phyloP scores from a whole-genome alignment of 2,797 vertebrate genomes.

The Galaxias olidus region DNA sequence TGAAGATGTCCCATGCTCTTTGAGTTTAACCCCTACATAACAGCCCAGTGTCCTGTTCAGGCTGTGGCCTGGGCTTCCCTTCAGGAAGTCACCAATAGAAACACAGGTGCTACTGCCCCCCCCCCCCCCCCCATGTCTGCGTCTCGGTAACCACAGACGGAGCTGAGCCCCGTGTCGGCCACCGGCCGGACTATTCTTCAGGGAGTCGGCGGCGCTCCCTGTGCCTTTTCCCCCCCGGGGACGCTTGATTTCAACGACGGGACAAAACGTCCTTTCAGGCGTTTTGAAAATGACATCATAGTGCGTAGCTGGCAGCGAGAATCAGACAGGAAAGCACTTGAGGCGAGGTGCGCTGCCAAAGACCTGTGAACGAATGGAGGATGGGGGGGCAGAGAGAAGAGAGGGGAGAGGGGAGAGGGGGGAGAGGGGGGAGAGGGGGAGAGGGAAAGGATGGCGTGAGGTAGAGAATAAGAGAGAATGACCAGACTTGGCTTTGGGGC shows the following conservation, averaged over 20 bases:
- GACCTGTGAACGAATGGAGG: constrained; percentile 3
- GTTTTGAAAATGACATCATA: constrained; percentile 21
- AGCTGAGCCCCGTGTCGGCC: neutral
- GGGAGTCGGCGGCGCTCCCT: neutral
- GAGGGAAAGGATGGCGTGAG: neutral
- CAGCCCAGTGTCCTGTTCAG: too few relatives aligned
- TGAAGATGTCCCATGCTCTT: too few relatives aligned
- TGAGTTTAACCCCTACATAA: too few relatives aligned
- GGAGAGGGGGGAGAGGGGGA: neutral
- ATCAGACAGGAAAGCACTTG: constrained; percentile 14
- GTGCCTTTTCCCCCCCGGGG: neutral
- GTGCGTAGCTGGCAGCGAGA: constrained; percentile 15
- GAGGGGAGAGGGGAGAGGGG: neutral
- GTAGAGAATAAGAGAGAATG: neutral
- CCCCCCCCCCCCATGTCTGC: constrained; percentile 17
- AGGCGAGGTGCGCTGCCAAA: constrained; percentile 6
- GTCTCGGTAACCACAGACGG: constrained; percentile 14
- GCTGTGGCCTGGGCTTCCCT: neutral
- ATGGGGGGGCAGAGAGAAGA: neutral
- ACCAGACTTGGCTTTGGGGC: constrained; percentile 19
- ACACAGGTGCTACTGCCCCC: neutral
- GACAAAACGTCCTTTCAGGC: constrained; percentile 21
- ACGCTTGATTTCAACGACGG: constrained; percentile 1
- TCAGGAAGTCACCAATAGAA: too few relatives aligned
- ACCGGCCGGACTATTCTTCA: neutral